phyloP scores from a whole-genome alignment of 2,113 vertebrate species.

The Actinemys pallida region DNA sequence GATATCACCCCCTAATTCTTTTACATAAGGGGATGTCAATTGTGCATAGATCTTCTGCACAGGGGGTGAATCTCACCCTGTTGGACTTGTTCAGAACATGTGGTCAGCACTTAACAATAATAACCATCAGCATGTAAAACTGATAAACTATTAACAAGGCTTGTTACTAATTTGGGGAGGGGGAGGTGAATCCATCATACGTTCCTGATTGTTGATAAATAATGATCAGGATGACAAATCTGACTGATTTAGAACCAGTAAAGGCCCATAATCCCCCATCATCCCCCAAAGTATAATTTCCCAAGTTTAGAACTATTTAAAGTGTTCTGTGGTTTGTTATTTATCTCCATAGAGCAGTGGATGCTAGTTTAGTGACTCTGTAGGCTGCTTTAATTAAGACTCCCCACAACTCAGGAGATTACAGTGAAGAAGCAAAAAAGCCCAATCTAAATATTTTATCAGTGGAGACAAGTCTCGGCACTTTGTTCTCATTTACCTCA shows the following conservation, averaged over 20 bases:
- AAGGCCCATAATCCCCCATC: neutral
- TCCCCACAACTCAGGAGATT: neutral
- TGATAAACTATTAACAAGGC: neutral
- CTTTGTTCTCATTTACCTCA: neutral
- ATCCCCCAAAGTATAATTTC: neutral
- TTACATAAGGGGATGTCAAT: neutral
- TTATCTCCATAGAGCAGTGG: slow-evolving; percentile 15
- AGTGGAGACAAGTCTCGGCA: neutral
- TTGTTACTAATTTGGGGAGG: neutral
- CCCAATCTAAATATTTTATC: neutral
- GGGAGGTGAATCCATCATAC: neutral
- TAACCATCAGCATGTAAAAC: neutral
- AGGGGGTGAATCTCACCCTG: neutral
- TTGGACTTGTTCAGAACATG: neutral
- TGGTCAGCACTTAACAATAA: neutral
- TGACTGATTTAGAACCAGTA: neutral
- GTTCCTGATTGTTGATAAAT: neutral
- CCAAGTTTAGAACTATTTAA: neutral
- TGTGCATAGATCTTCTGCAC: neutral
- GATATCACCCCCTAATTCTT: neutral
- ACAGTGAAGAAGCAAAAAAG: slow-evolving; percentile 17
- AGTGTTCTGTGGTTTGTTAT: neutral
- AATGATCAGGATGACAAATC: neutral
- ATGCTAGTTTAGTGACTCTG: neutral
- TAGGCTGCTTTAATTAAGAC: slow-evolving; percentile 41